phyloP scores from a whole-genome alignment of 2,888 invertebrate genomes.

The Drosophila meridiana region DNA sequence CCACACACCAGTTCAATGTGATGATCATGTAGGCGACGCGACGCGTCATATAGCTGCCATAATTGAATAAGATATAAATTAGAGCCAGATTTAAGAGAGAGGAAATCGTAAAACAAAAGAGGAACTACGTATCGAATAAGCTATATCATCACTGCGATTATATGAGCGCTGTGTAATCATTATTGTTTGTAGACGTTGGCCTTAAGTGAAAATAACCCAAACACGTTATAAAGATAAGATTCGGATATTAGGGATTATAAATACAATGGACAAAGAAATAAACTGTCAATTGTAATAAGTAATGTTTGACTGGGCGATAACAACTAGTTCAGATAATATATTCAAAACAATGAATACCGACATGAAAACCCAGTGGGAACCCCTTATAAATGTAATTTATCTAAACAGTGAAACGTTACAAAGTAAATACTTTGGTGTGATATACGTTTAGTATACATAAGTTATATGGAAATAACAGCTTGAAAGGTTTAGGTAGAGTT shows the following conservation, averaged over 20 bases:
- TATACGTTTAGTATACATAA: too few species aligned
- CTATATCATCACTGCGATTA: not conserved
- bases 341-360: not conserved
- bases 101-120: too few species aligned
- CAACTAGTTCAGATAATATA: not conserved
- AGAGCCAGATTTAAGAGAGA: not conserved
- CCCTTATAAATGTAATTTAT: not conserved
- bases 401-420: not conserved
- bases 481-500: too few species aligned
- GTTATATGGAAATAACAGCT: too few species aligned
- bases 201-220: not conserved
- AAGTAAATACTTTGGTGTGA: not conserved
- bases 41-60: slow-evolving; percentile 88
- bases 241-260: slow-evolving; percentile 6
- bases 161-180: not conserved
- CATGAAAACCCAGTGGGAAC: not conserved
- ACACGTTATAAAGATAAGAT: slow-evolving; percentile 5
- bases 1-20: slow-evolving; percentile 89
- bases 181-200: slow-evolving; percentile 2
- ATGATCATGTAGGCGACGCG: slow-evolving; percentile 88
- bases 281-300: not conserved
- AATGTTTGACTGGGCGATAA: not conserved
- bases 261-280: slow-evolving; percentile 3
- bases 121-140: not conserved
- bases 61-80: slow-evolving; percentile 1